Evolutionary conservation across 1,140 invertebrate species (phyloP).

Genomic region (Zaprionus kolodkinae): DNA sequence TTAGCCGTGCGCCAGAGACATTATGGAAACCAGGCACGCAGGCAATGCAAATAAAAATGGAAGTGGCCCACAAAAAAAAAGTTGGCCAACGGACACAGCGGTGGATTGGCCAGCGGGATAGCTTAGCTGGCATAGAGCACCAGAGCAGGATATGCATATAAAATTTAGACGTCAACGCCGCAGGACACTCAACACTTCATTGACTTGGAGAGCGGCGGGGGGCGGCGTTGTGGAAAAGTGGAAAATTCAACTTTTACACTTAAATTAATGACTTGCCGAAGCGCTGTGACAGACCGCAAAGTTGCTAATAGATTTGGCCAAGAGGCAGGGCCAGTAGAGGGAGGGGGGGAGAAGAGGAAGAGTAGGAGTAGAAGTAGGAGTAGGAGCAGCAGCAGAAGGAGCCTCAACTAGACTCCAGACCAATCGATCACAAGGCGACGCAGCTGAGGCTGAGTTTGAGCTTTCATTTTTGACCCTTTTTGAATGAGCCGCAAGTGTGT

Average conservation of each 20-base stretch:
- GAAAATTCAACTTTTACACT: slow-evolving; percentile 11
- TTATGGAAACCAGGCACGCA: slow-evolving; percentile 66
- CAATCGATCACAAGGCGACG: slow-evolving; percentile 41
- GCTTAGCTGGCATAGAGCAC: too few relatives aligned
- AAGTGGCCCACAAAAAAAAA: slow-evolving; percentile 36
- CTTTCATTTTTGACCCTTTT: slow-evolving; percentile 69
- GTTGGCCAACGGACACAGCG: slow-evolving; percentile 37
- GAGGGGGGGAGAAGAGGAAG: background rate
- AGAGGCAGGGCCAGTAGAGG: background rate
- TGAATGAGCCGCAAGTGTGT: slow-evolving; percentile 17
- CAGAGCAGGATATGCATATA: slow-evolving; percentile 3
- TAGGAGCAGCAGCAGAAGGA: background rate
- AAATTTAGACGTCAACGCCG: slow-evolving; percentile 46
- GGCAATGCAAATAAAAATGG: slow-evolving; percentile 55
- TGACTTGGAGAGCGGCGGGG: slow-evolving; percentile 50
- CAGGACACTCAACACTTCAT: slow-evolving; percentile 80
- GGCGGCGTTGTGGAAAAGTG: slow-evolving; percentile 19
- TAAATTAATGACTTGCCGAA: slow-evolving; percentile 21
- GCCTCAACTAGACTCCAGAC: background rate
- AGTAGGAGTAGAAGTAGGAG: background rate
- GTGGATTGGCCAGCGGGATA: slow-evolving; percentile 2
- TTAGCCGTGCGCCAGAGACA: slow-evolving; percentile 18
- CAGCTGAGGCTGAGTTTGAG: slow-evolving; percentile 40
- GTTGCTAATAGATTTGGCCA: slow-evolving; percentile 43
- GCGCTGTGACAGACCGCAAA: slow-evolving; percentile 12